phyloP scores from a whole-genome alignment of 2,888 invertebrate species.

The Pseudeuparius sepicola region DNA sequence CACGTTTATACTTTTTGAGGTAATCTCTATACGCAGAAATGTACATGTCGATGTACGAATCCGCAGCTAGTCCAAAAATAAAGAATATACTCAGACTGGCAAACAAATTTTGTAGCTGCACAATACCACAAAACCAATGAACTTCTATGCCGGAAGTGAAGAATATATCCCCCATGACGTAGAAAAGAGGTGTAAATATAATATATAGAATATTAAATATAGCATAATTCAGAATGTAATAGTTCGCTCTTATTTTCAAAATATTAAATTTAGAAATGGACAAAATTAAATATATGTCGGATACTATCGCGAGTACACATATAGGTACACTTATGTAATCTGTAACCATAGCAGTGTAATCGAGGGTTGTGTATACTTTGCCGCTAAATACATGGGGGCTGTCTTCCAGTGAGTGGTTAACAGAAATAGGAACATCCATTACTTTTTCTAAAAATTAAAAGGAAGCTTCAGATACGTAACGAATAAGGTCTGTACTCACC shows the following conservation, averaged over 20 bases:
- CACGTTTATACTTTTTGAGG: constrained; percentile 18
- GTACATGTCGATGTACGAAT: constrained; percentile 20
- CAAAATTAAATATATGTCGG: constrained; percentile 16
- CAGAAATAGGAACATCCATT: too few relatives aligned
- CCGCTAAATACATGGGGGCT: too few relatives aligned
- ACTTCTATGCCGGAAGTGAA: constrained; percentile 9
- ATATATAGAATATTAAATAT: constrained; percentile 19
- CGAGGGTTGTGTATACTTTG: too few relatives aligned
- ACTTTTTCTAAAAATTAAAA: too few relatives aligned
- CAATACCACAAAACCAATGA: constrained; percentile 15
- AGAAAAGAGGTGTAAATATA: constrained; percentile 14
- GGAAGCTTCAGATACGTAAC: too few relatives aligned
- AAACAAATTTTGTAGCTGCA: constrained; percentile 18
- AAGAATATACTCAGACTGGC: constrained; percentile 21
- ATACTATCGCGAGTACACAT: too few relatives aligned
- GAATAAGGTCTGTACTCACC: too few relatives aligned
- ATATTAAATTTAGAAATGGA: constrained; percentile 17
- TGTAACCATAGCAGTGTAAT: too few relatives aligned
- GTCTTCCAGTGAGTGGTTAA: too few relatives aligned
- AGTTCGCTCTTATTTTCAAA: constrained; percentile 18
- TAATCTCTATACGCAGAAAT: constrained; percentile 18
- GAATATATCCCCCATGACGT: constrained; percentile 15
- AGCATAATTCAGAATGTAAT: constrained; percentile 19
- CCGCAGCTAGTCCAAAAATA: constrained; percentile 20
- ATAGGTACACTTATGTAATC: too few relatives aligned